Evolutionary conservation across 2,113 vertebrate genomes (phyloP).

Genomic region (Balaeniceps rex): DNA sequence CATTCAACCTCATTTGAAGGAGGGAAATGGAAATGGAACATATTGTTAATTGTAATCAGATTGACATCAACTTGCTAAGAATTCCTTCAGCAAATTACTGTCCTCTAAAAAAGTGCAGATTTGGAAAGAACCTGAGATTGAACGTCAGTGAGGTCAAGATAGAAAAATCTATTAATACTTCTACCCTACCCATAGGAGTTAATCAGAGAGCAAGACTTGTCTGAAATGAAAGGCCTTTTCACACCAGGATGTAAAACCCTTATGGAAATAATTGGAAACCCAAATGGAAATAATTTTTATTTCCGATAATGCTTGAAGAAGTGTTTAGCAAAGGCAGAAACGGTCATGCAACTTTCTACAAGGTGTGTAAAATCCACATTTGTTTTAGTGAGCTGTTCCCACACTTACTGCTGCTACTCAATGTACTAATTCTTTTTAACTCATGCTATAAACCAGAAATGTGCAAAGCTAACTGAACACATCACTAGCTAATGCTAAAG

Average conservation of each 20-base stretch:
- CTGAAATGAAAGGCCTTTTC: not conserved
- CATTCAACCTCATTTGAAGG: not conserved
- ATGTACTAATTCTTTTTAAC: not conserved
- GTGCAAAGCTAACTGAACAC: not conserved
- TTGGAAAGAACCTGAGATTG: not conserved
- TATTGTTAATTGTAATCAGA: constrained; percentile 11
- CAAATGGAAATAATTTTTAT: not conserved
- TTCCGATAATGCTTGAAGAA: not conserved
- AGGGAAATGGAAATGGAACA: not conserved
- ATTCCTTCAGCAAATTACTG: not conserved
- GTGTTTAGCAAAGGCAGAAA: not conserved
- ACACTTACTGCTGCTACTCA: not conserved
- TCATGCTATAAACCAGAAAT: not conserved
- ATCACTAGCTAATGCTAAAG: not conserved
- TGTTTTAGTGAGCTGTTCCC: not conserved
- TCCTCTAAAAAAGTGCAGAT: not conserved
- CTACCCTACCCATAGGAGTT: not conserved
- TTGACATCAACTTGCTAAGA: not conserved
- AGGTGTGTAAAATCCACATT: not conserved
- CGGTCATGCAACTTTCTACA: not conserved
- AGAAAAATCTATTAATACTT: not conserved
- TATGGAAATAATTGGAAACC: too few relatives aligned
- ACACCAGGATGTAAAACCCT: not conserved
- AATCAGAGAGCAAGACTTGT: not conserved
- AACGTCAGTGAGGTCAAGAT: not conserved